A percentile compares a stretch with the other conserved stretches of the same genome.
Evolutionary conservation across 35 echinoderm and acorn worm genomes (phyloP).

Genomic region (Apostichopus californicus): DNA sequence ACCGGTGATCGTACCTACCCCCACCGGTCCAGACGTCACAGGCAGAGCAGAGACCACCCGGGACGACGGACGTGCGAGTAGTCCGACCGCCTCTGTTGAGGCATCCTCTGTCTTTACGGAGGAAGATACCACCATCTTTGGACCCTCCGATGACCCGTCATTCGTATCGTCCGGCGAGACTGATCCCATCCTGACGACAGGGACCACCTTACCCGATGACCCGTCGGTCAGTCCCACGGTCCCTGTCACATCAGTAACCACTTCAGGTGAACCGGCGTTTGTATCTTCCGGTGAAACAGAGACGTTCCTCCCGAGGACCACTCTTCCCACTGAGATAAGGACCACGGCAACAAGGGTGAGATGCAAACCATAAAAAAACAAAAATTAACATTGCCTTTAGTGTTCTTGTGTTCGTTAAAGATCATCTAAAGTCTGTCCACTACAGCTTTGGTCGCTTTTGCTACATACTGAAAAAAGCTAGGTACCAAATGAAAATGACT

Average conservation of each 20-base stretch:
- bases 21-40: background rate
- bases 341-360: constrained; percentile 15
- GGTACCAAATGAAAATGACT: too few species aligned
- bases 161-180: background rate
- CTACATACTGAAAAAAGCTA: too few species aligned
- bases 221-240: background rate
- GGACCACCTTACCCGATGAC: background rate
- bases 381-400: too few species aligned
- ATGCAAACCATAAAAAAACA: background rate
- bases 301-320: background rate
- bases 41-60: background rate
- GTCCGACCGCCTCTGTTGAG: background rate
- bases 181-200: background rate
- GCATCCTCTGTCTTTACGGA: background rate
- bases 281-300: constrained; percentile 17
- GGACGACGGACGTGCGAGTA: background rate
- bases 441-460: too few species aligned
- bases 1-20: background rate
- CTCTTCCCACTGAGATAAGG: background rate
- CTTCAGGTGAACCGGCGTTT: background rate
- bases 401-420: too few species aligned
- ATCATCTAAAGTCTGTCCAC: too few species aligned
- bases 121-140: background rate
- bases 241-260: background rate
- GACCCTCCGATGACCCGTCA: background rate